These are phyloP conservation scores for Calephelis perditalis DNA, from an alignment of 2,888 invertebrate species.

Conservation along the genomic window DNA sequence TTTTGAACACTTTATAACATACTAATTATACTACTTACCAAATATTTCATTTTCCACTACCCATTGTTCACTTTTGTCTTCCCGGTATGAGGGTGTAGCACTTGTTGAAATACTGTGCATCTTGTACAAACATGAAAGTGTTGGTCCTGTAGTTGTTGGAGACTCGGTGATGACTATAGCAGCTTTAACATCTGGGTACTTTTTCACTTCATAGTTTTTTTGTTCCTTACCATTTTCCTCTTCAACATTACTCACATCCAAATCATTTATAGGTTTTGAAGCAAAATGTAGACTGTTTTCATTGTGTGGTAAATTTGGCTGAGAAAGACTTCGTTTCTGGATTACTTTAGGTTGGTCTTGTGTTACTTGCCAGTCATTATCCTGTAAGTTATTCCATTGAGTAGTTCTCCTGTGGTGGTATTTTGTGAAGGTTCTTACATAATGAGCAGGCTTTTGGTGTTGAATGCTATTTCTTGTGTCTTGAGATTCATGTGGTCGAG, in stretches of 20 bases:
- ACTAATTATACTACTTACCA: conserved; percentile 45
- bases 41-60: conserved; percentile 57
- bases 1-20: background rate
- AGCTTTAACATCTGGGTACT: conserved; percentile 46
- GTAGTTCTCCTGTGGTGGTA: conserved; percentile 67
- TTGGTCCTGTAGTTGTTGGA: conserved; percentile 46
- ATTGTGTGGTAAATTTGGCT: conserved; percentile 39
- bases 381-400: conserved; percentile 52
- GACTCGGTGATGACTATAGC: conserved; percentile 41
- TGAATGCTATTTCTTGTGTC: conserved; percentile 57
- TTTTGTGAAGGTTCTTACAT: conserved; percentile 69
- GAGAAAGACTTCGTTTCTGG: conserved; percentile 50
- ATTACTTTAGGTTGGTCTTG: conserved; percentile 45
- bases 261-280: conserved; percentile 38
- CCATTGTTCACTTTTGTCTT: conserved; percentile 54
- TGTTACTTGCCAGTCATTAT: conserved; percentile 42
- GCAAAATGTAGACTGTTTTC: conserved; percentile 41
- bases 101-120: conserved; percentile 56
- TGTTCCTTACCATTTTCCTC: conserved; percentile 44
- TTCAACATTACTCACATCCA: conserved; percentile 44
- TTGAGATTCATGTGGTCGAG: conserved; percentile 60
- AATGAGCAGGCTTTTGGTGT: conserved; percentile 56
- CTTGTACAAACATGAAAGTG: conserved; percentile 60
- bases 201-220: conserved; percentile 44
- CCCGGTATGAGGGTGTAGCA: conserved; percentile 58